Evolutionary conservation across 2,888 invertebrate species (phyloP), one percentile per base, ranked within the genome.

Genomic region (Drosophila koepferae): DNA sequence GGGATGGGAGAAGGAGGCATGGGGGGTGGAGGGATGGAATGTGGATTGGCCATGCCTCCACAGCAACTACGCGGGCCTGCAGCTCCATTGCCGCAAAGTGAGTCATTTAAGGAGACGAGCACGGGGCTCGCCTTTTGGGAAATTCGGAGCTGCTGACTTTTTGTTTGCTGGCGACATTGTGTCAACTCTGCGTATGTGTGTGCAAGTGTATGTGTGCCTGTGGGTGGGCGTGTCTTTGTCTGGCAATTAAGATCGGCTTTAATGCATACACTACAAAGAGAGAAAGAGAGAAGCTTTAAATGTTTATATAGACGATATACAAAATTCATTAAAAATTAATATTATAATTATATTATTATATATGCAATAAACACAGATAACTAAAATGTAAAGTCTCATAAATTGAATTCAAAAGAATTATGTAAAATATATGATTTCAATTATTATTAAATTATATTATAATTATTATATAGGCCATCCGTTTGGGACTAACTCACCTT

Each of bases 41-140:
- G 54, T 28, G 34, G 2, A 12, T 1, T 28, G 44, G 12, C 23
- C 10, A 36, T 16, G 41, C 41, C 51, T n/a, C 34, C 53, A 61
- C 40, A 56, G 68, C 62, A 72, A 59, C 72, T 59, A 67, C 67
- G 44, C 46, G 41, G 66, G 62, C 23, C 56, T 70, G 74, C 67
- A 71, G 74, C 67, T 31, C 61, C 63, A 41, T 36, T 60, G 55
- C 65, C 71, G 9, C 74, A 78, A 74, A 82, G 72, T 86, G 86
- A 76, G 82, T 81, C 81, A 82, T 83, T 82, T 80, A 48, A 63
- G 55, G 67, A 62, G 59, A 48, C 62, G 61, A 58, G 63, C 63
- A 56, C 31, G 63, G 61, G 38, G 46, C 23, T 16, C 56, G 56
- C 44, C 55, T 59, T 62, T 64, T 69, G 18, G 55, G 41, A 48